Evolutionary conservation across 2,113 vertebrate genomes (phyloP), one percentile per base, ranked within the genome.

Genomic region (Trematocara nigrifrons): DNA sequence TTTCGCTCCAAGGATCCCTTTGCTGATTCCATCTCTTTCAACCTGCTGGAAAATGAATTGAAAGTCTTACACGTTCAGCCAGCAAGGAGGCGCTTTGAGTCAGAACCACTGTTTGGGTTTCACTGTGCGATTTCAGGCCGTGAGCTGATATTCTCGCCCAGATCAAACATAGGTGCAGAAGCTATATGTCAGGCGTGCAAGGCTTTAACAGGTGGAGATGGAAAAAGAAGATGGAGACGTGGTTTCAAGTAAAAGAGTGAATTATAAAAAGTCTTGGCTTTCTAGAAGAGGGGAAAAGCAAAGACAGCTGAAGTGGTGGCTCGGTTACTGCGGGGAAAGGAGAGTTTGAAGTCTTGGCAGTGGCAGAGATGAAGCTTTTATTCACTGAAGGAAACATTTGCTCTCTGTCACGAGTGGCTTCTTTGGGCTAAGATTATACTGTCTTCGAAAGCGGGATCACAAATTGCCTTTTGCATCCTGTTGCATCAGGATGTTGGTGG

Each of bases 1-100:
- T 78, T 49, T 88, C 11, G 54, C 82, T 61, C 56, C 52, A 81
- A 87, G 87, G 33, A 84, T 74, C 35, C 26, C 22, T 56, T 59
- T 82, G 53, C 83, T 86, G 77, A 88, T 88, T 82, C 61, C 80
- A 71, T 88, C 82, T 85, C 26, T 45, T 83, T 71, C 33, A 86
- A 49, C 64, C 20, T 80, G 66, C 56, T 77, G 61, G 76, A 85
- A 87, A 89, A 83, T 53, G 29, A 77, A 54, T 69, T 47, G 33
- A 76, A 79, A 79, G 42, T 87, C 35, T 54, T 81, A 26, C 26
- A 76, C 38, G 69, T 79, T 64, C 15, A 52, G 69, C 77, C 69
- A 85, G 69, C 22, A 79, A 52, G 77, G 45, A 76, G 71, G 45
- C 26, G 26, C 69, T 49, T 49, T 76, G 82, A 83, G 45, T n/a